phyloP scores from a whole-genome alignment of 2,888 invertebrate genomes.

The Theretra japonica region DNA sequence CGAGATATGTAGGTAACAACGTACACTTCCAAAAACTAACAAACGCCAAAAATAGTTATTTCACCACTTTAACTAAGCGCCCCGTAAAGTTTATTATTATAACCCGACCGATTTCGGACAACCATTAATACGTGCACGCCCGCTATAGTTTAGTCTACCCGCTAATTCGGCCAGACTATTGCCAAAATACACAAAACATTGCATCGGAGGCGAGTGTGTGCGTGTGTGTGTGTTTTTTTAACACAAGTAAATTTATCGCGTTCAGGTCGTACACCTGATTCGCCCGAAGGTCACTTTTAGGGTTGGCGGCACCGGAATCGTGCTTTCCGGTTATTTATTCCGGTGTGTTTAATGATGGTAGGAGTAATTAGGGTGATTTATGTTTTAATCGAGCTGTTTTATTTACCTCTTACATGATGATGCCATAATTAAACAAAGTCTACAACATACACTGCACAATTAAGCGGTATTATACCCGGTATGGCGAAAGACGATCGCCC shows the following conservation, averaged over 20 bases:
- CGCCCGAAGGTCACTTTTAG: constrained; percentile 24
- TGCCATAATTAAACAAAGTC: no score
- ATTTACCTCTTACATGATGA: no score
- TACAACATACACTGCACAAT: no score
- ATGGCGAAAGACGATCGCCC: no score
- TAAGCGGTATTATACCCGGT: no score
- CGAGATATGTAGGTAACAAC: background rate
- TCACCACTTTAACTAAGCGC: constrained; percentile 6
- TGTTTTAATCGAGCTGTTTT: no score
- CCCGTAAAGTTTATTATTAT: constrained; percentile 26
- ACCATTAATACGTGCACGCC: constrained; percentile 21
- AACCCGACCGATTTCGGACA: constrained; percentile 24
- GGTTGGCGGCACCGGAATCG: background rate
- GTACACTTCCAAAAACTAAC: background rate
- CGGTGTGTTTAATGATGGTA: background rate
- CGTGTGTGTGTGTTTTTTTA: constrained; percentile 10
- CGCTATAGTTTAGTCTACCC: constrained; percentile 25
- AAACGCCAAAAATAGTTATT: background rate
- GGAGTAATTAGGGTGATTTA: no score
- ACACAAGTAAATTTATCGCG: background rate
- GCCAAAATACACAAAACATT: constrained; percentile 30
- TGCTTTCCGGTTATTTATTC: background rate
- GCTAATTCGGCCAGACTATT: constrained; percentile 22
- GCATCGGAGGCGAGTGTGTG: constrained; percentile 11
- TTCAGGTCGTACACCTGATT: constrained; percentile 31